These are phyloP conservation scores for Prunella strophiata DNA, from an alignment of 2,797 vertebrate species.

Conservation along the genomic window DNA sequence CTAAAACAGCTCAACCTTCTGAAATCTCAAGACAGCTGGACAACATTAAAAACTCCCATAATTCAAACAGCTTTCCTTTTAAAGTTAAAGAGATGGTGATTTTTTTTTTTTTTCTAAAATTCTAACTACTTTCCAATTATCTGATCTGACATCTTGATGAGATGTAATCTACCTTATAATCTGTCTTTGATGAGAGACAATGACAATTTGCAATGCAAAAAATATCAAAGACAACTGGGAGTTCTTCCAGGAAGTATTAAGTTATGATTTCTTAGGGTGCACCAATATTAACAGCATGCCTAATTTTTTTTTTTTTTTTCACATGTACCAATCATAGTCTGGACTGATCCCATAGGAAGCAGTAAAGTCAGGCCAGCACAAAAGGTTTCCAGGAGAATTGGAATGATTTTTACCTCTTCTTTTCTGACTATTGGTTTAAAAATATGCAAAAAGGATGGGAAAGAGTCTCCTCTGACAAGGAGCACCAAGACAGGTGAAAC, in stretches of 20 bases:
- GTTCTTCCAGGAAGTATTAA: neutral
- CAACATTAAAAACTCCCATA: neutral
- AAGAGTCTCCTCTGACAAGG: neutral
- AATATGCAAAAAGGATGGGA: neutral
- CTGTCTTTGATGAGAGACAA: neutral
- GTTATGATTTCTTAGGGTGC: neutral
- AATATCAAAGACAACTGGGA: neutral
- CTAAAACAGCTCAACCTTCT: neutral
- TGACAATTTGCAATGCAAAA: neutral
- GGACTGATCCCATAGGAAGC: neutral
- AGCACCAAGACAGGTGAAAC: neutral
- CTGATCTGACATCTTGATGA: neutral
- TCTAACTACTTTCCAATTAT: neutral
- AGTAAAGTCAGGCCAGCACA: neutral
- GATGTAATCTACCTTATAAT: neutral
- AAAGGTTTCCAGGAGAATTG: neutral
- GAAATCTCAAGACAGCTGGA: neutral
- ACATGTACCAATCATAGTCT: neutral
- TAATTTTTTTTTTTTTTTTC: neutral
- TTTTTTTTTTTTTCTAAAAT: neutral
- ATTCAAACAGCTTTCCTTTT: neutral
- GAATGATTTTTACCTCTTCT: neutral
- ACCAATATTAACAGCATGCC: neutral
- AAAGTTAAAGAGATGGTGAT: neutral
- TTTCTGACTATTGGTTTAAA: neutral